Base-by-base conservation (phyloP, 1,140 invertebrate species). In the Leptopilina clavipes region DNA sequence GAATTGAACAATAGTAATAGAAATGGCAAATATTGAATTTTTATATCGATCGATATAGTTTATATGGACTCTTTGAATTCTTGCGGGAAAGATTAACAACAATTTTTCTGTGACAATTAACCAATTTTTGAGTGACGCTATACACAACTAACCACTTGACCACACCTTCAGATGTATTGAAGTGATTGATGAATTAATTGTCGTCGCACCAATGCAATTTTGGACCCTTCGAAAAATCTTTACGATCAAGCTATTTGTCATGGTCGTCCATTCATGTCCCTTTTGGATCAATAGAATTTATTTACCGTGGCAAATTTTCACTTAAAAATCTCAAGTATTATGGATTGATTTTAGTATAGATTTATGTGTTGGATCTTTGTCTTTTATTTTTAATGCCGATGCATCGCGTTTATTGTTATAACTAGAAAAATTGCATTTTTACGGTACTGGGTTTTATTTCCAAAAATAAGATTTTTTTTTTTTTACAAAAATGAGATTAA, bases 141-240 rank as follows among this genome's bases (percentile, higher is more conserved):
- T 40, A 91, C 90, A 91, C 87, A 89, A 84, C 85, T 89, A 90
- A 89, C 89, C 90, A 91, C 90, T 91, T 90, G 90, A 91, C 90
- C 89, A 82, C 87, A 83, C 84, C 83, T 82, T 79, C 83, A 9
- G 7, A 73, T 65, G 81, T 79, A 40, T 73, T 76, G 76, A 40
- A 76, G 82, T 89, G 89, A 90, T 89, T 90, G 89, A 90, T 90
- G 82, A 85, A 89, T 87, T 88, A 87, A 89, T 89, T 89, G 87
- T 82, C 79, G 76, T 73, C 77, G 22, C 8, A 52, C 48, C 25
- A 31, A 31, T 52, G 48, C 78, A 56, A 76, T 79, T 71, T 70
- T 73, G 79, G 81, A 40, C 37, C 81, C 81, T 59, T 81, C 75
- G 40, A 17, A 37, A 70, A n/a, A 76, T 79, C 75, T 73, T 81